Evolutionary conservation across 2,113 vertebrate species (phyloP), one percentile per base, ranked within the genome.

Genomic region (Mesocricetus auratus): DNA sequence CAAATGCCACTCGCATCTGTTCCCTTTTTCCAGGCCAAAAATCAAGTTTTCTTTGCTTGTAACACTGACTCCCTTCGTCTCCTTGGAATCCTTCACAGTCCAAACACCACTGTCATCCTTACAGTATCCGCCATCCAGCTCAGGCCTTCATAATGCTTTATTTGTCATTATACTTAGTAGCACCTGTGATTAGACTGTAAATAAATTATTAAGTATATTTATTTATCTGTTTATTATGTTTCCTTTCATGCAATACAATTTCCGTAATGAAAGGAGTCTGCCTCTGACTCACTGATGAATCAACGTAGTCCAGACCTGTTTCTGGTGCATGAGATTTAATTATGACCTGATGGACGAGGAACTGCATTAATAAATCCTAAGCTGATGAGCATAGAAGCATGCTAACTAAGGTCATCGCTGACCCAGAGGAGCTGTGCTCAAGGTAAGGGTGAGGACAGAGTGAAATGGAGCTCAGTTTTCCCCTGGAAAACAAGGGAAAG

Each of bases 251-350:
- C 31, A 74, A 83, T 74, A 82, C 78, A 42, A 94, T 96, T 93
- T 86, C 88, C 89, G 74, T 90, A 94, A 93, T 94, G 89, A 93
- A 78, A 90, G 79, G 64, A 79, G 71, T 95, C 94, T 96, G 96
- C 75, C 62, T 94, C 81, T 91, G 79, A 86, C 78, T 94, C 83
- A 86, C 45, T 75, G 64, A 47, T 68, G 74, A 90, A 62, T 90
- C 91, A 89, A 93, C 96, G 81, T 22, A 74, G 90, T 73, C 94
- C 97, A 96, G 95, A 77, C 94, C 93, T 83, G 93, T 73, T 93
- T 96, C 92, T 90, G 94, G 74, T 16, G 36, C n/a, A 22, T 22
- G 33, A 56, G 68, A 97, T 96, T 85, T 90, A 78, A 97, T 97
- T 96, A 97, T 17, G 47, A 62, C 26, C 68, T 24, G 62, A 93